Evolutionary conservation across 2,888 invertebrate species (phyloP), one percentile per base, ranked within the genome.

Genomic region (Drosophila sordidula): DNA sequence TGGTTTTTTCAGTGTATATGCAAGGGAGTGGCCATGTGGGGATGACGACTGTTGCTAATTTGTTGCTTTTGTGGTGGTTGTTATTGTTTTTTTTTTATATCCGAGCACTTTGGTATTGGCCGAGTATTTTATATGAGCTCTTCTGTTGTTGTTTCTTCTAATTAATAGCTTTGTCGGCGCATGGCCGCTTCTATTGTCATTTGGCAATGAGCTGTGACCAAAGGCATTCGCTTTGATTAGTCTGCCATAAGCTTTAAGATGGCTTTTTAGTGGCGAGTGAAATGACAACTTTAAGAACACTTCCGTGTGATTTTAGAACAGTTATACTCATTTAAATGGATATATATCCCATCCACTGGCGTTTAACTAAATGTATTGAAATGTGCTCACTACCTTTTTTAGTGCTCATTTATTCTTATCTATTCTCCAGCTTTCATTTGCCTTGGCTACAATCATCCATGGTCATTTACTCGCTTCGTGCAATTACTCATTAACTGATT

Each of bases 191-290:
- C 78, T 67, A 87, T 82, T 87, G 69, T 78, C 63, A 66, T 78
- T 80, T 81, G 80, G 67, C 62, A 67, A 62, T 64, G 73, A 65
- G 64, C 70, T 67, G 80, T 64, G 63, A 67, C 72, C 78, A 52
- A 59, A 51, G 74, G 87, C 85, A 72, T 68, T 79, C 50, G 54
- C 49, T 71, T 74, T 81, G 88, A 85, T 87, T 87, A 82, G 78
- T 59, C 54, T 14, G 34, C 39, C 56, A 66, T 46, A 38, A 8
- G 52, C 58, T 46, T 59, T 45, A 71, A 65, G 49, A 14, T 42
- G 9, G 12, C n/a, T 14, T 11, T 22, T 5, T 18, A 29, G 26
- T 14, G 9, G 11, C 3, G 16, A 18, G 36, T 29, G 9, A 14
- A 14, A 52, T 26, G 22, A 22, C 1, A 41, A 29, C 41, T 64